Conservation (phyloP, 2,113 vertebrate species). For the Hydropotes inermis region DNA sequence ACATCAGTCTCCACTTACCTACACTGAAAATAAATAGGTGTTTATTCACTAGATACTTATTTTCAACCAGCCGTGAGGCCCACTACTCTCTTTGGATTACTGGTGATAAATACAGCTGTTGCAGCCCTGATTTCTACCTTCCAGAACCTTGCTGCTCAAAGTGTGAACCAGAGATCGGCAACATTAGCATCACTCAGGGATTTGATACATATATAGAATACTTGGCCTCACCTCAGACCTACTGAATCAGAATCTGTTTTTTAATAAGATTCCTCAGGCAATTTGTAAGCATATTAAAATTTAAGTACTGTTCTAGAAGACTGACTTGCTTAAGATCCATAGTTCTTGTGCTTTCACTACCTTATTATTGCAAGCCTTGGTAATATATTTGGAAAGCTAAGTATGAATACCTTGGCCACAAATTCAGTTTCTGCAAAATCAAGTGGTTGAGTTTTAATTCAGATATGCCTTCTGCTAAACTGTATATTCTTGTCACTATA, state of each 20-base stretch:
- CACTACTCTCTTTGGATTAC: not conserved
- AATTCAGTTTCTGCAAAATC: conserved; percentile 5
- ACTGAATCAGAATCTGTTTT: conserved; percentile 40
- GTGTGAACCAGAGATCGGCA: not conserved
- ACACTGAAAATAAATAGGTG: conserved; percentile 19
- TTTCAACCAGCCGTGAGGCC: not conserved
- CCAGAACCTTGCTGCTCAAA: not conserved
- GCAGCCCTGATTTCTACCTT: not conserved
- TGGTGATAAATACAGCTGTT: not conserved
- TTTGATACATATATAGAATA: not conserved
- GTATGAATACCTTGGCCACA: not conserved
- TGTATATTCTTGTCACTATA: not conserved
- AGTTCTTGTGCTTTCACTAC: not conserved
- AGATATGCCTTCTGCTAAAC: not conserved
- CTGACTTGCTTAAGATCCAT: not conserved
- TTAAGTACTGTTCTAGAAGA: conserved; percentile 23
- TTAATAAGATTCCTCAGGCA: conserved; percentile 15
- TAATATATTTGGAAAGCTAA: not conserved
- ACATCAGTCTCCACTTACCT: not conserved
- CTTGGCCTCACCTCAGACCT: not conserved
- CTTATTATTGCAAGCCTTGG: not conserved
- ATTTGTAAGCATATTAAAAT: not conserved
- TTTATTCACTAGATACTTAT: not conserved
- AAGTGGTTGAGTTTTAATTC: conserved; percentile 12
- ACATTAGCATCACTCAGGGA: not conserved